phyloP scores from a whole-genome alignment of 2,113 vertebrate genomes.

The Pheucticus melanocephalus region DNA sequence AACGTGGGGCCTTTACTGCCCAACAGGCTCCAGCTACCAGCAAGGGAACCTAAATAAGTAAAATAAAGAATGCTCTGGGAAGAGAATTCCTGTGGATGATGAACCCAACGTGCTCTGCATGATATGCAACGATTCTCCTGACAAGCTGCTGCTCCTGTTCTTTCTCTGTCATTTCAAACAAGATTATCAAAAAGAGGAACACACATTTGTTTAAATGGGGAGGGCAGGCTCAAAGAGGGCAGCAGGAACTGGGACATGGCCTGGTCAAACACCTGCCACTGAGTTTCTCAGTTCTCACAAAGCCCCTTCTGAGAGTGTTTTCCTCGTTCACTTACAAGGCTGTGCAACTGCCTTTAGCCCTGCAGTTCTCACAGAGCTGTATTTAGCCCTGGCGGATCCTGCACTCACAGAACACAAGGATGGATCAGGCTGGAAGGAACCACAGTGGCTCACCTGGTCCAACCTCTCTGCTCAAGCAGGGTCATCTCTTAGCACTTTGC shows the following conservation, averaged over 20 bases:
- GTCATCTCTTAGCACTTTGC: not conserved
- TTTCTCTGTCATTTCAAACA: not conserved
- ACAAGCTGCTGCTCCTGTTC: not conserved
- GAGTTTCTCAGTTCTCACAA: not conserved
- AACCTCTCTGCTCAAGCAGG: not conserved
- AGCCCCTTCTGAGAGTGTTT: accelerated
- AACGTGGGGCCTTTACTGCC: not conserved
- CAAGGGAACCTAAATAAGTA: not conserved
- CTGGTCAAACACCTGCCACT: not conserved
- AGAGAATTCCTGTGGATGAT: not conserved
- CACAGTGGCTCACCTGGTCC: not conserved
- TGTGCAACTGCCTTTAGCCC: not conserved
- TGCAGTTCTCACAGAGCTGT: not conserved
- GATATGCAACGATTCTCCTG: accelerated
- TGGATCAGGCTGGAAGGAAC: not conserved
- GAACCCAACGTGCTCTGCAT: accelerated
- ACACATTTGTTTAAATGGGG: accelerated
- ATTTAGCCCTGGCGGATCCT: not conserved
- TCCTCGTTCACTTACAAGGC: accelerated
- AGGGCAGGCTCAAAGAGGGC: not conserved
- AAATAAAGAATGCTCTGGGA: not conserved
- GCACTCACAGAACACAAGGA: not conserved
- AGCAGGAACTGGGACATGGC: not conserved
- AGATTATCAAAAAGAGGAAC: not conserved
- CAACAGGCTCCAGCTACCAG: not conserved